Evolutionary conservation across 2,113 vertebrate species (phyloP), one percentile per base, ranked within the genome.

Genomic region (Sinosuthora webbiana): DNA sequence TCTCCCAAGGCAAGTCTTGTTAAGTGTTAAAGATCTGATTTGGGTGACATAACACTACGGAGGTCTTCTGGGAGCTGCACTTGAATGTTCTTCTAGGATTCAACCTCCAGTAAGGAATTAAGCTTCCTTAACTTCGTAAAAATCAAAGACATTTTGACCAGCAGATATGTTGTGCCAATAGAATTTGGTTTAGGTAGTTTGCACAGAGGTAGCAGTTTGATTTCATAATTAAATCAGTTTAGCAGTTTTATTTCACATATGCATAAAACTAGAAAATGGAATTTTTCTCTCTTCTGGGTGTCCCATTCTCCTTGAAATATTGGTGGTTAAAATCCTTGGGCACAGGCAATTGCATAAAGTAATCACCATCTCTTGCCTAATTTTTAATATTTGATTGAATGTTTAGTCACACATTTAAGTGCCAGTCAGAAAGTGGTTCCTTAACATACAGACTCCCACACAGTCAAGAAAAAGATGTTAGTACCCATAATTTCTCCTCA

Each of bases 21-120:
- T 90, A 90, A 87, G 65, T 73, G 85, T 86, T 84, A 96, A 85
- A 82, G 87, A 96, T 89, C 79, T 95, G 88, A 94, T 96, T 45
- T 91, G 64, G 31, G 52, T 89, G 92, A 78, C 82, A 78, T 93
- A 88, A 88, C 35, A 35, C 13, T 49, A 49, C 64, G 75, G 85
- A 88, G 64, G 76, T 89, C 94, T 87, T 95, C 50, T 60, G 94
- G 81, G 95, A 95, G 18, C 52, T 42, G 50, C 52, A 56, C 53
- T 69, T 78, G 18, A 45, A 52, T 83, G n/a, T 73, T 91, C 78
- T 65, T 73, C 74, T 64, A 47, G 39, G 23, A 67, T 74, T 90
- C 79, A 92, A 39, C 14, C 82, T 28, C 31, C 39, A 70, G 31
- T 30, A 59, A 63, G 20, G 52, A 81, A 64, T 76, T 53, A 47